Evolutionary conservation across 2,113 vertebrate genomes (phyloP), one percentile per base, ranked within the genome.

Genomic region (Promerops cafer): DNA sequence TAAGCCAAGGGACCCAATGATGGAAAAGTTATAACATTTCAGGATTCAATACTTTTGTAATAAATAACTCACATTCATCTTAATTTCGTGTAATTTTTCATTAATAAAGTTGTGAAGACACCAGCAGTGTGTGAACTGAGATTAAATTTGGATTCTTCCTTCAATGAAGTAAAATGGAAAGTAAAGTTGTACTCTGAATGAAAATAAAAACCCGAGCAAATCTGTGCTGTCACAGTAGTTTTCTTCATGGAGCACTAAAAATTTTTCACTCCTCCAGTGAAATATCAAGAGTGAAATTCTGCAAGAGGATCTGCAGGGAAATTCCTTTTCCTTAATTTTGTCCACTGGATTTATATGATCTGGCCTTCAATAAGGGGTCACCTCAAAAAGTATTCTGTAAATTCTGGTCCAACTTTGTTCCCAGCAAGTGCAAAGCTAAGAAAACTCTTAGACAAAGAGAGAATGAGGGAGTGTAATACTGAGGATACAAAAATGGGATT

Each of bases 401-500:
- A 86, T 93, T 92, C 79, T 63, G 64, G 60, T 19, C 54, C 59
- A 81, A 20, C 44, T 83, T 95, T 88, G 37, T 95, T 96, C 79
- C 96, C 79, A 81, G 87, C 44, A 74, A 96, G 31, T 60, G 87
- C 65, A 92, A 86, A 95, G 68, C 79, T 56, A 71, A 94, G 64
- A 40, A 95, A 94, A 52, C 56, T 80, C 37, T 69, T 75, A 88
- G 56, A 96, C 92, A 95, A 97, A 93, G 79, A 59, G 35, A 83
- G 54, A 89, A 66, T 77, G 90, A 65, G 28, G 54, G 88, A 72
- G 30, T 79, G 50, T 54, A 93, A 94, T 77, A 54, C 63, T 80
- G 90, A 83, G 82, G 88, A 64, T 86, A 92, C 87, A 96, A 95
- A 95, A 96, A 89, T 96, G 65, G 96, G 92, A 96, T 96, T 96